Conservation (phyloP, 92 coral and sea anemone species). For the Parazoanthus atlanticus region DNA sequence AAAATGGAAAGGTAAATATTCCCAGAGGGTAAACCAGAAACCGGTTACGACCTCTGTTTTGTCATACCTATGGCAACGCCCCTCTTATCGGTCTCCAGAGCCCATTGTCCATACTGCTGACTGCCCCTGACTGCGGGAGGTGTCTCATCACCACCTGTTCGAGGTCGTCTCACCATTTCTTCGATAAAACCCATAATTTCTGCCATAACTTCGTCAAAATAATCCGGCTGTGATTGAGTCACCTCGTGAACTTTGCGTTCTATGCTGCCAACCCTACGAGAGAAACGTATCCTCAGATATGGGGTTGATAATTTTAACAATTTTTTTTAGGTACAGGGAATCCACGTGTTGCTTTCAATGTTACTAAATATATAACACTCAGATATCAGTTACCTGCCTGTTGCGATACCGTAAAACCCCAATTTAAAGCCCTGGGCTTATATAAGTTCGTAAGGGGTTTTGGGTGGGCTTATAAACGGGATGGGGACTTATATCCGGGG, state of each 20-base stretch:
- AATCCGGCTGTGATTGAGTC: slow-evolving; percentile 24
- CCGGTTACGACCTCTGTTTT: slow-evolving; percentile 36
- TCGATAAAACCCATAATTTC: slow-evolving; percentile 73
- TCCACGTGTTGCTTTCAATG: not conserved
- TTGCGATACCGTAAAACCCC: too few relatives aligned
- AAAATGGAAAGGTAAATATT: too few relatives aligned
- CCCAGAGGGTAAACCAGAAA: too few relatives aligned
- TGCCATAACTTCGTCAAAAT: slow-evolving; percentile 36
- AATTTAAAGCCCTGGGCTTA: too few relatives aligned
- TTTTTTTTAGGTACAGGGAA: not conserved
- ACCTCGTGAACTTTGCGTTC: slow-evolving; percentile 50
- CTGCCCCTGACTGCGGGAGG: slow-evolving; percentile 60
- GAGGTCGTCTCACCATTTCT: slow-evolving; percentile 43
- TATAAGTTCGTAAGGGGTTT: too few relatives aligned
- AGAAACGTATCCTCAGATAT: not conserved
- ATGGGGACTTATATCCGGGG: too few relatives aligned
- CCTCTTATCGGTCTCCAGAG: slow-evolving; percentile 59
- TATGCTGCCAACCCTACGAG: slow-evolving; percentile 40
- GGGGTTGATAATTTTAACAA: too few relatives aligned
- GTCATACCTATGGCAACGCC: slow-evolving; percentile 54
- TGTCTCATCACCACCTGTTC: not conserved
- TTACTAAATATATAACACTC: too few relatives aligned
- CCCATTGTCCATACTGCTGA: slow-evolving; percentile 93
- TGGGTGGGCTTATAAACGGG: too few relatives aligned
- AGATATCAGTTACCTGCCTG: too few relatives aligned